These are phyloP conservation scores for Neoaliturus tenellus DNA, from an alignment of 2,888 invertebrate species.

Conservation along the genomic window DNA sequence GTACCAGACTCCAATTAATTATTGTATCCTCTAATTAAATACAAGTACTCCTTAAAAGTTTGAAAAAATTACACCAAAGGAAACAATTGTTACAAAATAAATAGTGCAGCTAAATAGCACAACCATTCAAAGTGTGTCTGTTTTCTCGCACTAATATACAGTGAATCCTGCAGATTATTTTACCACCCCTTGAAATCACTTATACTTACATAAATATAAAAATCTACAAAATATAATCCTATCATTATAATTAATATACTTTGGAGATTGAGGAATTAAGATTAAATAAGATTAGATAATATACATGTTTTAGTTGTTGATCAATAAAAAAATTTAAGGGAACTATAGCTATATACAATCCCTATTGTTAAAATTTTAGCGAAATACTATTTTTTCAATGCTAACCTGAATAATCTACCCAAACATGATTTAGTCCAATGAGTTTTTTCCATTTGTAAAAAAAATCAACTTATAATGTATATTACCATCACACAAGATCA, in stretches of 20 bases:
- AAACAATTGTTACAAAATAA: constrained; percentile 12
- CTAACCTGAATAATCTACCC: background rate
- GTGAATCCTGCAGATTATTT: background rate
- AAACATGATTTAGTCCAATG: too few species aligned
- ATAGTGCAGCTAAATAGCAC: background rate
- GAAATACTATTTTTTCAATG: background rate
- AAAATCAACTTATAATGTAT: constrained; percentile 37
- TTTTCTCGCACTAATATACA: background rate
- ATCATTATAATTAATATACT: constrained; percentile 46
- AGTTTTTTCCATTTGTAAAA: background rate
- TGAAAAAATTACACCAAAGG: too few species aligned
- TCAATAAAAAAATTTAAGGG: background rate
- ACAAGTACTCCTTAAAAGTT: too few species aligned
- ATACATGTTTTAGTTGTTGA: constrained; percentile 29
- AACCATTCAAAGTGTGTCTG: background rate
- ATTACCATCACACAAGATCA: constrained; percentile 45
- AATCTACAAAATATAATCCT: constrained; percentile 39
- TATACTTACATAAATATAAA: constrained; percentile 41
- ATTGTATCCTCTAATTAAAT: too few species aligned
- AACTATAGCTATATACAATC: constrained; percentile 13
- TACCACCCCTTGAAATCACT: constrained; percentile 31
- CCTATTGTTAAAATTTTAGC: background rate
- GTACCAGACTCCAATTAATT: too few species aligned
- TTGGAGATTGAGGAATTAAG: constrained; percentile 44
- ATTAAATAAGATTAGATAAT: constrained; percentile 43